Percentiles rank a stretch among this genome's conserved stretches.
phyloP scores from a whole-genome alignment of 2,888 invertebrate genomes.

The Heteromurus nitidus region DNA sequence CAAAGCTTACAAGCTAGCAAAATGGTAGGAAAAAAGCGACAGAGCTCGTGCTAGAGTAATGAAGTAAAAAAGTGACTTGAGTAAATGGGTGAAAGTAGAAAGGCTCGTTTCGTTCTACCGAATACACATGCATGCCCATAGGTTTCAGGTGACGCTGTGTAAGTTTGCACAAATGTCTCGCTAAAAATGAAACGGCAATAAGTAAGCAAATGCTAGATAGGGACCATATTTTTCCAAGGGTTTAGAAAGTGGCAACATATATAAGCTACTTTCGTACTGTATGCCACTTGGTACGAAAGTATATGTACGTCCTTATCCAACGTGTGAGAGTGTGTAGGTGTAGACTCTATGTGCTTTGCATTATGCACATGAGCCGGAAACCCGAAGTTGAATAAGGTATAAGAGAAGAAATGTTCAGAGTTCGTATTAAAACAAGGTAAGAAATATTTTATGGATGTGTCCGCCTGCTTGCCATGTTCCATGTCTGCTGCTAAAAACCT shows the following conservation, averaged over 20 bases:
- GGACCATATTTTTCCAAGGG: background rate
- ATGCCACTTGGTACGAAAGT: background rate
- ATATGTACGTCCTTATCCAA: background rate
- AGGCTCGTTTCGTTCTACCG: background rate
- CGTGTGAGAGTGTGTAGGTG: background rate
- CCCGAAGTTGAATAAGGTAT: background rate
- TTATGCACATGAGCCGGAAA: background rate
- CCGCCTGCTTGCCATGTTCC: slow-evolving; percentile 18
- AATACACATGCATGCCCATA: background rate
- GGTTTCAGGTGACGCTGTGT: too few relatives aligned
- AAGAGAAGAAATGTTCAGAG: background rate
- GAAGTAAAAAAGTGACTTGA: background rate
- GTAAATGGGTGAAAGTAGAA: background rate
- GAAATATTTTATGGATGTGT: slow-evolving; percentile 31
- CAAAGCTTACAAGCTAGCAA: background rate
- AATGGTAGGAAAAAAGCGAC: background rate
- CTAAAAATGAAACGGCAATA: background rate
- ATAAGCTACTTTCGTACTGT: background rate
- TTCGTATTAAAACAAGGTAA: slow-evolving; percentile 5
- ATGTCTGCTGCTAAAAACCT: slow-evolving; percentile 8
- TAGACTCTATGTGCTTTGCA: background rate
- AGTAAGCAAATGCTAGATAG: background rate
- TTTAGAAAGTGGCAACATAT: background rate
- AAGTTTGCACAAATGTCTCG: background rate
- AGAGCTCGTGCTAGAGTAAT: background rate